Evolutionary conservation across 2,888 invertebrate genomes (phyloP).

Genomic region (Leptura quadrifasciata): DNA sequence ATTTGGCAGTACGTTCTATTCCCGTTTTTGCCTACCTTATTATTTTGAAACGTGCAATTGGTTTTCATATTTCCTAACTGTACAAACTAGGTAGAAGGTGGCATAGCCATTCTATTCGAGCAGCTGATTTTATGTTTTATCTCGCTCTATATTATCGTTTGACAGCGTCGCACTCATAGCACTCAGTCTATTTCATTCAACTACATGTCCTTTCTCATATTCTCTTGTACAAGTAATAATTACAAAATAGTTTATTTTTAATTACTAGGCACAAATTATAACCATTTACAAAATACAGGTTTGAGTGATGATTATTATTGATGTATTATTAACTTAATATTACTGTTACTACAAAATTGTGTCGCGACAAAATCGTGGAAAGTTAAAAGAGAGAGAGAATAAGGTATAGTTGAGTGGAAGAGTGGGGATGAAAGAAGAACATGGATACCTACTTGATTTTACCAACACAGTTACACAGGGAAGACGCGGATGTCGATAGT

Average conservation of each 20-base stretch:
- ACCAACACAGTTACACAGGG: conserved; percentile 60
- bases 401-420: background rate
- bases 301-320: background rate
- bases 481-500: conserved; percentile 57
- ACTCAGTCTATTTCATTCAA: background rate
- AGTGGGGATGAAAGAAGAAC: conserved; percentile 57
- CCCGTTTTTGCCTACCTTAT: background rate
- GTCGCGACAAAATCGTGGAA: conserved; percentile 4
- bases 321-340: too few species aligned
- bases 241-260: background rate
- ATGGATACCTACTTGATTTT: conserved; percentile 60
- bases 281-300: conserved; percentile 7
- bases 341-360: background rate
- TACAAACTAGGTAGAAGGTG: background rate
- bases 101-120: background rate
- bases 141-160: background rate
- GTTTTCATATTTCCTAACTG: background rate
- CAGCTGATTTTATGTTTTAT: conserved; percentile 4
- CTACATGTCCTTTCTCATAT: background rate
- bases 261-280: conserved; percentile 15
- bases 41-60: background rate
- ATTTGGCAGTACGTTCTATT: background rate
- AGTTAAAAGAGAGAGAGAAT: conserved; percentile 8
- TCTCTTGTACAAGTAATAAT: background rate
- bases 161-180: background rate